phyloP scores from a whole-genome alignment of 2,797 vertebrate species.

The Pyrrhura leucotis region DNA sequence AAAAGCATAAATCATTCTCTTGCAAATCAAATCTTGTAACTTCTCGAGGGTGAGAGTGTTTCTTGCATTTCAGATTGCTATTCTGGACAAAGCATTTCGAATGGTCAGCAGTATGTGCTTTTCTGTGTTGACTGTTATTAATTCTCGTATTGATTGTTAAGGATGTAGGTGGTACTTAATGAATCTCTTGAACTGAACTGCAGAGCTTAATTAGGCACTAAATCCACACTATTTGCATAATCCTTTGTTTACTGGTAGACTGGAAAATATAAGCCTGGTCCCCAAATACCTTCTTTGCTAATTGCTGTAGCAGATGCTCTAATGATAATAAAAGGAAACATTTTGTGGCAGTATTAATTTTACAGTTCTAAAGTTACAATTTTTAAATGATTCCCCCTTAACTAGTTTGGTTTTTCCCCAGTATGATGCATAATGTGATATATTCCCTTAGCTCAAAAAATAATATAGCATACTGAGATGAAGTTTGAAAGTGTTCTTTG shows the following conservation, averaged over 20 bases:
- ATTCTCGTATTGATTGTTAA: conserved; percentile 32
- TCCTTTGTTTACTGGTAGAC: conserved; percentile 69
- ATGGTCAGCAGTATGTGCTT: not conserved
- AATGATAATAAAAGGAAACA: conserved; percentile 64
- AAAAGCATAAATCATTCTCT: conserved; percentile 54
- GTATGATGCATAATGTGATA: not conserved
- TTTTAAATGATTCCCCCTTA: conserved; percentile 38
- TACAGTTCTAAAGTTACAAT: conserved; percentile 36
- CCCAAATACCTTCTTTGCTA: conserved; percentile 61
- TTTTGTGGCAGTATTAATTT: conserved; percentile 51
- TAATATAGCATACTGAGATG: not conserved
- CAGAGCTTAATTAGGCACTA: conserved; percentile 63
- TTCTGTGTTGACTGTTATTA: not conserved
- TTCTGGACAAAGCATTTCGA: not conserved
- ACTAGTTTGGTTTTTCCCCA: not conserved
- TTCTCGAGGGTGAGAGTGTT: conserved; percentile 28
- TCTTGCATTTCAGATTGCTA: not conserved
- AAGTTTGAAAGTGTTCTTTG: conserved; percentile 17
- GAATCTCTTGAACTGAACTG: conserved; percentile 52
- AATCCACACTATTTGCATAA: conserved; percentile 67
- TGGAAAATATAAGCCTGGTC: conserved; percentile 57
- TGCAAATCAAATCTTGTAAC: not conserved
- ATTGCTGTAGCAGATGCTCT: conserved; percentile 58
- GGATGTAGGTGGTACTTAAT: conserved; percentile 28
- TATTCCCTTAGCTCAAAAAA: conserved; percentile 13